Percentiles rank a stretch among this genome's conserved stretches.
phyloP scores from a whole-genome alignment of 2,113 vertebrate species.

The Syngnathus typhle region DNA sequence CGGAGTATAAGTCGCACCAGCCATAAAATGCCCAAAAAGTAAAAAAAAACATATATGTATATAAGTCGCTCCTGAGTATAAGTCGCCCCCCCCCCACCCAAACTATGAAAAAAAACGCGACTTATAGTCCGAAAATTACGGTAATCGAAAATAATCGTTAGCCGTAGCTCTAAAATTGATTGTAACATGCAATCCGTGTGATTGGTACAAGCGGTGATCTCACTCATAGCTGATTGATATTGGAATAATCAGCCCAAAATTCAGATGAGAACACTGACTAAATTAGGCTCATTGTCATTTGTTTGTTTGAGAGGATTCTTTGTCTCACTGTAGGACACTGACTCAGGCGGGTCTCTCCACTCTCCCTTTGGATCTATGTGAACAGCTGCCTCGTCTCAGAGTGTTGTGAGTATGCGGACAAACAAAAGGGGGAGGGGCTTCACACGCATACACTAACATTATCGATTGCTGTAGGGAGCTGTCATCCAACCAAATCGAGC shows the following conservation, averaged over 20 bases:
- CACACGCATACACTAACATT: slow-evolving; percentile 16
- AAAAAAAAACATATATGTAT: too few species aligned
- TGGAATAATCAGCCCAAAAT: too few species aligned
- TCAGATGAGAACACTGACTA: not conserved
- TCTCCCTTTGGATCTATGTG: slow-evolving; percentile 84
- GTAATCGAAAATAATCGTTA: too few species aligned
- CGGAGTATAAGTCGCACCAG: too few species aligned
- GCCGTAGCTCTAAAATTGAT: not conserved
- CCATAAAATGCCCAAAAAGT: too few species aligned
- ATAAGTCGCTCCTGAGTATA: too few species aligned
- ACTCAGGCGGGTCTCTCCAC: slow-evolving; percentile 81
- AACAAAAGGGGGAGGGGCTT: slow-evolving; percentile 16
- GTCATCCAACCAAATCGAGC: slow-evolving; percentile 85
- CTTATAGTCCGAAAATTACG: too few species aligned
- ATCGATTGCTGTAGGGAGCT: slow-evolving; percentile 74
- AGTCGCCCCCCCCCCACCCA: too few species aligned
- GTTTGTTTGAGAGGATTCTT: slow-evolving; percentile 44
- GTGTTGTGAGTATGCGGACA: slow-evolving; percentile 80
- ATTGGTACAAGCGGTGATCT: too few species aligned
- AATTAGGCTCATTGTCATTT: slow-evolving; percentile 45
- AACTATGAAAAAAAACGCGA: too few species aligned
- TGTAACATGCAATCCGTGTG: not conserved
- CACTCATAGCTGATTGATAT: too few species aligned
- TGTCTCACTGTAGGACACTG: slow-evolving; percentile 74
- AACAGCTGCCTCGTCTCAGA: slow-evolving; percentile 85